phyloP scores from a whole-genome alignment of 2,797 vertebrate genomes.

The Acomys russatus region DNA sequence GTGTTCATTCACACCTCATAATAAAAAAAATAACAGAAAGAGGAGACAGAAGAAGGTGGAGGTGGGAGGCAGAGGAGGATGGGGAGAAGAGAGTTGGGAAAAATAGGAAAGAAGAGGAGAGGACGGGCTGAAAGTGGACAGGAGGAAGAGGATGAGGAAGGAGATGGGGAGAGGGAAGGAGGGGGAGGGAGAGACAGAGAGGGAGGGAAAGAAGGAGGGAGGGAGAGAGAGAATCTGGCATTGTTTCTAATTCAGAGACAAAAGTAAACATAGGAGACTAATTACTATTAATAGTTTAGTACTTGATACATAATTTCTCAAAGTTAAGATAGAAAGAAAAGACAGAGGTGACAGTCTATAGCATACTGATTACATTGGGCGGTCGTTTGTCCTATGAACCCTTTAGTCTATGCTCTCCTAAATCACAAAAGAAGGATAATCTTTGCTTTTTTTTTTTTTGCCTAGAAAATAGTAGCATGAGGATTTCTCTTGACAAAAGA shows the following conservation, averaged over 20 bases:
- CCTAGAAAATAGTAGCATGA: background rate
- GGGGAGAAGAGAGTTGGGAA: background rate
- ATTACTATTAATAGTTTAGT: background rate
- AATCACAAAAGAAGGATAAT: background rate
- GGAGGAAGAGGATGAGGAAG: too few species aligned
- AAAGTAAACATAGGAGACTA: background rate
- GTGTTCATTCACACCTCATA: constrained; percentile 1
- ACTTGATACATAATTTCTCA: background rate
- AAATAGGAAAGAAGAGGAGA: background rate
- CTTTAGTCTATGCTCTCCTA: background rate
- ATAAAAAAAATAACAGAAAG: background rate
- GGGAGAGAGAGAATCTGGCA: too few species aligned
- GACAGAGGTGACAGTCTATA: background rate
- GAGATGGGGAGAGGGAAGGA: too few species aligned
- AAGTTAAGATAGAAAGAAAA: background rate
- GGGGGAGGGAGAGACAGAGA: background rate
- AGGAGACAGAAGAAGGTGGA: too few species aligned
- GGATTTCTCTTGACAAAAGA: background rate
- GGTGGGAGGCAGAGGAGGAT: background rate
- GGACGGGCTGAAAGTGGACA: too few species aligned
- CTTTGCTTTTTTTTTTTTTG: background rate
- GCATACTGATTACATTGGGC: background rate
- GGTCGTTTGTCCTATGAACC: background rate
- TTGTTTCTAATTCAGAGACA: background rate
- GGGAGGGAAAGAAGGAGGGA: background rate